phyloP scores from a whole-genome alignment of 37 sponge, comb jelly and placozoan species.

The Theonella swinhoei region DNA sequence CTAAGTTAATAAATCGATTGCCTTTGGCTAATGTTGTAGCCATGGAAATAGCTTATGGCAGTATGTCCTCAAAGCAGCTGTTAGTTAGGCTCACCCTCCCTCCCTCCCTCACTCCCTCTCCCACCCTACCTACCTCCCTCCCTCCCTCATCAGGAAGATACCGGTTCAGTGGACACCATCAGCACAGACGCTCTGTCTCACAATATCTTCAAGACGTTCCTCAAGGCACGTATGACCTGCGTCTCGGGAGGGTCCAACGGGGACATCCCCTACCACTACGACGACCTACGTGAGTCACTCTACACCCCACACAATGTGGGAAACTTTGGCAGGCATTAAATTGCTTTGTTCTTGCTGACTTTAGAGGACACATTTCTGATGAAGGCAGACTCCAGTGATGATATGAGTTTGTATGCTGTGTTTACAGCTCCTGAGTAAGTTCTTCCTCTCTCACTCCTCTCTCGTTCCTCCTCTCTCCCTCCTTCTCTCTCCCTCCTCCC shows the following conservation, averaged over 20 bases:
- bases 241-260: neutral
- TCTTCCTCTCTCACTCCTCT: conserved; percentile 11
- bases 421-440: conserved; percentile 59
- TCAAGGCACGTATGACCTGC: conserved; percentile 59
- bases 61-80: too few species aligned
- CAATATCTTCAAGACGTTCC: conserved; percentile 34
- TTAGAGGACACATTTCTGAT: conserved; percentile 44
- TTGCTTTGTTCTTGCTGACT: neutral
- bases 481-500: neutral
- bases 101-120: neutral
- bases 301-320: neutral
- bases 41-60: too few species aligned
- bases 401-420: conserved; percentile 53
- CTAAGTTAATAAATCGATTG: too few species aligned
- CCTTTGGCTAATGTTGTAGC: too few species aligned
- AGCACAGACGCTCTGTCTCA: too few species aligned
- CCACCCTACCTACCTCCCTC: neutral
- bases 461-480: conserved; percentile 25
- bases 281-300: conserved; percentile 58
- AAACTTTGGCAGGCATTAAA: neutral
- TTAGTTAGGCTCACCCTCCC: neutral
- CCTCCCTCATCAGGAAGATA: conserved; percentile 36
- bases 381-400: neutral
- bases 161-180: neutral
- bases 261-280: conserved; percentile 48